phyloP scores from a whole-genome alignment of 2,797 vertebrate genomes.

The Chaetophractus vellerosus region DNA sequence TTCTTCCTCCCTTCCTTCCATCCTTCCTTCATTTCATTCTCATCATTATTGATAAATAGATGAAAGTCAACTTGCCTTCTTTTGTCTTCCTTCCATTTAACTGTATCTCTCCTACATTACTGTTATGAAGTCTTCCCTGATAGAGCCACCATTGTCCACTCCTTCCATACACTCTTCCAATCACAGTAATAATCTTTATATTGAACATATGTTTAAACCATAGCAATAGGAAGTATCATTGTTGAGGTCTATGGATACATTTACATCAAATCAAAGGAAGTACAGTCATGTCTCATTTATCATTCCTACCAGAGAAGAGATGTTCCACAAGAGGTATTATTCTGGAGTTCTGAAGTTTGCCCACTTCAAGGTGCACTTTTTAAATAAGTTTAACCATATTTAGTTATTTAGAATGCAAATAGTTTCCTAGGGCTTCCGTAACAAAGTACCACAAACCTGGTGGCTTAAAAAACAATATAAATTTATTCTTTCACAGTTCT shows the following conservation, averaged over 20 bases:
- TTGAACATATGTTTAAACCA: background rate
- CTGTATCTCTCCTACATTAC: background rate
- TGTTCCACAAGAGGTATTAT: background rate
- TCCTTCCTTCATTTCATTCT: no score
- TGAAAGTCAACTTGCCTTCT: background rate
- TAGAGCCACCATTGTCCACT: background rate
- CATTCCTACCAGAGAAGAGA: background rate
- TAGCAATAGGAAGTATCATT: background rate
- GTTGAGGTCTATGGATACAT: background rate
- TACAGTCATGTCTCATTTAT: background rate
- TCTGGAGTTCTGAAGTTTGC: background rate
- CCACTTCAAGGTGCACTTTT: background rate
- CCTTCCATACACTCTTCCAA: background rate
- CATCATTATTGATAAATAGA: no score
- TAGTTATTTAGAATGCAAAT: background rate
- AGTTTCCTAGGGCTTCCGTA: background rate
- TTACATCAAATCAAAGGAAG: background rate
- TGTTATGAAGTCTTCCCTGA: background rate
- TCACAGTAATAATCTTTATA: background rate
- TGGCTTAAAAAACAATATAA: no score
- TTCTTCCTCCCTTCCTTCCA: no score
- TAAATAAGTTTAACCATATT: conserved; percentile 39
- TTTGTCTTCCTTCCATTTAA: background rate
- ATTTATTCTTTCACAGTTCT: no score
- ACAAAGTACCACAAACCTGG: no score